phyloP scores from a whole-genome alignment of 1,140 invertebrate genomes.

The Phocides pigmalion region DNA sequence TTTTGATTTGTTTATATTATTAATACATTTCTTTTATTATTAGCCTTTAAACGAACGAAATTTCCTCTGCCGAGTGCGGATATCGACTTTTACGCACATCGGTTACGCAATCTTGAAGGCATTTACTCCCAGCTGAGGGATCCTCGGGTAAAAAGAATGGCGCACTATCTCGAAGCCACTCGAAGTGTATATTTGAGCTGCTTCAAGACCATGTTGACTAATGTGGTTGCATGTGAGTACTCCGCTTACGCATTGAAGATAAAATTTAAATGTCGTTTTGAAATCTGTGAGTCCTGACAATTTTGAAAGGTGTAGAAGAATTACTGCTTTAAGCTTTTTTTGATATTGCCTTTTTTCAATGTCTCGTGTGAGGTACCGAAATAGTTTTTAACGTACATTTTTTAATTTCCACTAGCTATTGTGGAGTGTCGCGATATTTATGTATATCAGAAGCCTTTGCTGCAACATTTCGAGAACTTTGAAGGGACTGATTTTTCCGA shows the following conservation, averaged over 20 bases:
- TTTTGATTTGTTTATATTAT: too few species aligned
- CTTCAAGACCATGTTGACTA: conserved; percentile 88
- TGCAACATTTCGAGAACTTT: conserved; percentile 87
- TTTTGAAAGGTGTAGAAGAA: too few species aligned
- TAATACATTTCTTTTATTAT: not conserved
- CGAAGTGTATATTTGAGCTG: conserved; percentile 89
- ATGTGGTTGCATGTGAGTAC: conserved; percentile 85
- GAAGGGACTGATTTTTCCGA: conserved; percentile 89
- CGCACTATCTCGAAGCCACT: conserved; percentile 88
- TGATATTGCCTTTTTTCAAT: too few species aligned
- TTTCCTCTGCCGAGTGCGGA: conserved; percentile 89
- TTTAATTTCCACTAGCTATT: conserved; percentile 69
- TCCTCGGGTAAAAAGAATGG: conserved; percentile 91
- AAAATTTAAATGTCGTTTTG: not conserved
- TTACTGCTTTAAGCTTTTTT: too few species aligned
- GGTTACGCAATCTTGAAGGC: conserved; percentile 90
- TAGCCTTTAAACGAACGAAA: conserved; percentile 84
- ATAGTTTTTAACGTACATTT: too few species aligned
- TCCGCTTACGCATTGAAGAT: not conserved
- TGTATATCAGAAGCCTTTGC: conserved; percentile 86
- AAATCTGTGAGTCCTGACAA: too few species aligned
- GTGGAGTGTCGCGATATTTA: conserved; percentile 88
- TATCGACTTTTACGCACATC: conserved; percentile 88
- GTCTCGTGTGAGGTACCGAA: too few species aligned
- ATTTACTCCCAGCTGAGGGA: conserved; percentile 93